These are phyloP conservation scores for Ranitomeya imitator DNA, from an alignment of 2,113 vertebrate genomes.

Conservation along the genomic window DNA sequence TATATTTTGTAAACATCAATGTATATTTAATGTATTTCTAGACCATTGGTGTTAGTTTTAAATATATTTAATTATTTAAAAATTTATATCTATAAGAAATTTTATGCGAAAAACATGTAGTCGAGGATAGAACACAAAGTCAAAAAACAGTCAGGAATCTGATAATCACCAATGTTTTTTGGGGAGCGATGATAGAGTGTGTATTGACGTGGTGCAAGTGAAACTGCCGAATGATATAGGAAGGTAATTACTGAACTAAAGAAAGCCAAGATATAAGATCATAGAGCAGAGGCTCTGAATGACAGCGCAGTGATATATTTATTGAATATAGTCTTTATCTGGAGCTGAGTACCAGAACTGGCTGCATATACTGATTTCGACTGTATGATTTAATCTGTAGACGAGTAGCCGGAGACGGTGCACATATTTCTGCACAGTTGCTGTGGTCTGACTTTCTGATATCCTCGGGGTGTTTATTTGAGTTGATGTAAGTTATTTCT, in stretches of 20 bases:
- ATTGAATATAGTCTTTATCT: conserved; percentile 56
- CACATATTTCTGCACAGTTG: conserved; percentile 51
- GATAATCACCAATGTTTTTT: conserved; percentile 37
- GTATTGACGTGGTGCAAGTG: conserved; percentile 49
- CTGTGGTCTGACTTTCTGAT: conserved; percentile 50
- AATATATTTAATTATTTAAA: too few relatives aligned
- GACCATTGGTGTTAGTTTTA: too few relatives aligned
- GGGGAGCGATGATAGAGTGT: conserved; percentile 49
- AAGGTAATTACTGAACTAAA: conserved; percentile 55
- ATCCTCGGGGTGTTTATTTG: conserved; percentile 56
- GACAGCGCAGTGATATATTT: conserved; percentile 54
- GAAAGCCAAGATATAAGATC: conserved; percentile 55
- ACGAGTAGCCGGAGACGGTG: conserved; percentile 5
- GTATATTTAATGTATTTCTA: too few relatives aligned
- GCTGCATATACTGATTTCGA: conserved; percentile 46
- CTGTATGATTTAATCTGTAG: conserved; percentile 52
- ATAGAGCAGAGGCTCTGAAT: conserved; percentile 43
- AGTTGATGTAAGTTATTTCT: conserved; percentile 35
- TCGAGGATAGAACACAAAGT: not conserved
- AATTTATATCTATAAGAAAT: too few relatives aligned
- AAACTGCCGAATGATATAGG: conserved; percentile 56
- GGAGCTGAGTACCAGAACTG: conserved; percentile 27
- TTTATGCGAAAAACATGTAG: too few relatives aligned
- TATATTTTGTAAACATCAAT: too few relatives aligned
- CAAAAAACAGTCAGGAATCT: conserved; percentile 24